Base-by-base conservation (phyloP, 92 coral and sea anemone genomes). In the Phymanthus crucifer region DNA sequence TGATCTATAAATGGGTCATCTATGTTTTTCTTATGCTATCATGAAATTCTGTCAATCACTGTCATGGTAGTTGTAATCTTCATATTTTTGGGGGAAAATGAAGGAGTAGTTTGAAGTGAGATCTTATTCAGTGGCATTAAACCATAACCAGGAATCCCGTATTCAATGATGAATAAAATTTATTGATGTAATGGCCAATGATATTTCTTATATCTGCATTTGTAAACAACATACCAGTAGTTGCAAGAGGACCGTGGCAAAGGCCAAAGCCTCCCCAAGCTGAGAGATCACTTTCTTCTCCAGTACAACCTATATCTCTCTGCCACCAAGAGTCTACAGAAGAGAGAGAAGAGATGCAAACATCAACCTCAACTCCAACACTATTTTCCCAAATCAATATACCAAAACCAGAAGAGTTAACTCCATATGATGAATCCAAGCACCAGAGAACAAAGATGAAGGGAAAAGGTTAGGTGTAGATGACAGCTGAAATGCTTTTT, bases 191-290 rank as follows among this genome's bases (percentile, higher is more conserved):
- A n/a, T n/a, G n/a, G n/a, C n/a, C n/a, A n/a, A n/a, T n/a, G n/a
- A n/a, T 23, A 11, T 48, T 12, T 12, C 14, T 19, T 48, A 48
- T 50, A 50, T 50, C 10, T 50, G 58, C 21, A 54, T 54, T 54
- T 6, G 6, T 50, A 50, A 6, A 10, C n/a, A 10, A 48, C 14
- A 14, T 14, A 50, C 18, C 57, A 54, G 64, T 54, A 24, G 19
- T 61, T 61, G 32, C 68, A 61, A 61, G 68, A 61, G 68, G 68
- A 29, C 68, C 68, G 9, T 61, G 68, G 68, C 29, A 14, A 11
- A 7, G 48, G 0, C 48, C 12, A 43, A 43, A 19, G 64, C 23
- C 64, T 21, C 64, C 23, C n/a, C 64, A 54, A 54, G 14, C 34
- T 61, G 68, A 61, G 32, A 24, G 68, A 61, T 29, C 68, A 18